Evolutionary conservation across 2,797 vertebrate genomes (phyloP).

Genomic region (Melanotaenia pygmaea): DNA sequence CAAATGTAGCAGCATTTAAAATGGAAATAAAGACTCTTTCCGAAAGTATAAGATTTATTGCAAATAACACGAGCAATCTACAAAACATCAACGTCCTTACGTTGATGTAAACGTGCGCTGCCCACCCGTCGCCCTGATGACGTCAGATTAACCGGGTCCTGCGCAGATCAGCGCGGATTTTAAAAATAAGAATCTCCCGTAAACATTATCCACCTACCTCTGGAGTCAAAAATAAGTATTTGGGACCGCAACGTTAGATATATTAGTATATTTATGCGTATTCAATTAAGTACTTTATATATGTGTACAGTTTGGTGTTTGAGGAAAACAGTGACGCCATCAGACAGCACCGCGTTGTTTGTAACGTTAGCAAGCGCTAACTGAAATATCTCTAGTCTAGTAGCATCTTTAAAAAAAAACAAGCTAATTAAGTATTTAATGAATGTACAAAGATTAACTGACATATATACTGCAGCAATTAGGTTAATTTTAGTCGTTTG

Average conservation of each 20-base stretch:
- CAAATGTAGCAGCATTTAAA: too few relatives aligned
- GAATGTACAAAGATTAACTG: not conserved
- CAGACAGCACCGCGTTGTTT: conserved; percentile 47
- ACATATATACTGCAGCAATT: not conserved
- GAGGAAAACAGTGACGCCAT: conserved; percentile 54
- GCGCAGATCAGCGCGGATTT: conserved; percentile 55
- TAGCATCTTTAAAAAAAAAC: not conserved
- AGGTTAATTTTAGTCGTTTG: not conserved
- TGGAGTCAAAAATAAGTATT: not conserved
- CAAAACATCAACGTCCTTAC: too few relatives aligned
- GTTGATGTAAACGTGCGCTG: too few relatives aligned
- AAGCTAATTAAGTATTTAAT: not conserved
- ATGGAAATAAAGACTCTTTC: too few relatives aligned
- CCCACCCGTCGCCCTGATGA: conserved; percentile 28
- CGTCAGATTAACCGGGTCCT: conserved; percentile 14
- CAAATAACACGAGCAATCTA: too few relatives aligned
- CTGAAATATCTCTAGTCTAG: not conserved
- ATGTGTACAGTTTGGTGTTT: not conserved
- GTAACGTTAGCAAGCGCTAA: not conserved
- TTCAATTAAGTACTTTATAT: not conserved
- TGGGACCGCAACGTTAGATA: accelerated
- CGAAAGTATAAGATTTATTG: too few relatives aligned
- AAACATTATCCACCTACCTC: not conserved
- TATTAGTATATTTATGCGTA: not conserved
- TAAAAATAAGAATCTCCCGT: conserved; percentile 21